Evolutionary conservation across 2,113 vertebrate species (phyloP).

Genomic region (Cheirogaleus medius): DNA sequence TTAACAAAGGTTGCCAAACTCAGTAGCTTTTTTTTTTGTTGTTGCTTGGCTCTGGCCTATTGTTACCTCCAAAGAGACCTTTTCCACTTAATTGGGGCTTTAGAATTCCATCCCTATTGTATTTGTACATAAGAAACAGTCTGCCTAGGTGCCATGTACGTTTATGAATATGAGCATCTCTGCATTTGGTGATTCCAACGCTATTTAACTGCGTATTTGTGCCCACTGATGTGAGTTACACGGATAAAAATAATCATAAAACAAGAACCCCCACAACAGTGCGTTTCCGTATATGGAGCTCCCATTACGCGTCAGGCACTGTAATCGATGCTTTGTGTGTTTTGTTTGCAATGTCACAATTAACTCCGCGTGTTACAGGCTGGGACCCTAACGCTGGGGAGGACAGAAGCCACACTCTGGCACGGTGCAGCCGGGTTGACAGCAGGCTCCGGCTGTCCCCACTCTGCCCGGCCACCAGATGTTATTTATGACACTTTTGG

Average conservation of each 20-base stretch:
- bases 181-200: not conserved
- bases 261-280: fast-evolving
- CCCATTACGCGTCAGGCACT: fast-evolving
- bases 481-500: not conserved
- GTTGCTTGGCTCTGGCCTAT: slow-evolving; percentile 80
- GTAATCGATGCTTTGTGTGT: fast-evolving
- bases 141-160: not conserved
- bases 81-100: slow-evolving; percentile 84
- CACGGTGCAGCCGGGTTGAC: fast-evolving
- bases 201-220: not conserved
- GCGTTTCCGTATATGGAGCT: fast-evolving
- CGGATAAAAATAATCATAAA: not conserved
- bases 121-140: slow-evolving; percentile 29
- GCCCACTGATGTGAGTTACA: not conserved
- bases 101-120: slow-evolving; percentile 75
- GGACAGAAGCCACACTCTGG: fast-evolving
- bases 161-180: not conserved
- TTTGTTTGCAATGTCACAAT: not conserved
- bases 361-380: not conserved
- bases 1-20: slow-evolving; percentile 85
- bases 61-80: slow-evolving; percentile 81
- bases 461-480: not conserved
- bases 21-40: slow-evolving; percentile 85
- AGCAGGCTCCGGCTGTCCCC: fast-evolving
- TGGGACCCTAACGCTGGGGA: fast-evolving